Evolutionary conservation across 2,888 invertebrate genomes (phyloP).

Genomic region (Cremastinae sp.): DNA sequence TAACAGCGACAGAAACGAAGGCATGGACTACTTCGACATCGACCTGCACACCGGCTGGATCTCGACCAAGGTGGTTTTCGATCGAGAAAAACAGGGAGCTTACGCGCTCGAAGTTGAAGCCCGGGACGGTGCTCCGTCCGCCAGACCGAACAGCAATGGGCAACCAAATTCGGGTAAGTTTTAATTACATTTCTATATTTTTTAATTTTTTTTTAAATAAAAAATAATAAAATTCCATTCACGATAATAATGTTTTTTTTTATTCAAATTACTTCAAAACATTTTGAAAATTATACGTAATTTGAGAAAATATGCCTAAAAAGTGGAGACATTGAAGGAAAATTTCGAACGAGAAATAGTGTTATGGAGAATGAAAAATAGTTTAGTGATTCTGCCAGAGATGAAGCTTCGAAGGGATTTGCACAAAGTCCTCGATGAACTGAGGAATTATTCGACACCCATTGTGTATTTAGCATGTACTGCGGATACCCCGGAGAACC

Average conservation of each 20-base stretch:
- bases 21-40: constrained; percentile 97
- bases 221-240: not conserved
- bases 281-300: no score
- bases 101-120: constrained; percentile 99
- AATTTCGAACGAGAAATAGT: no score
- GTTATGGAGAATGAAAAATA: no score
- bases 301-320: no score
- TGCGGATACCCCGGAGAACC: constrained; percentile 31
- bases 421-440: constrained; percentile 60
- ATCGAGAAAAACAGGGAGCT: constrained; percentile 98
- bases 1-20: constrained; percentile 94
- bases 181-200: not conserved
- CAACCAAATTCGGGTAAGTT: constrained; percentile 96
- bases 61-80: constrained; percentile 97
- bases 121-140: constrained; percentile 97
- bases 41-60: constrained; percentile 97
- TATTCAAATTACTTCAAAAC: no score
- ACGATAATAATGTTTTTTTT: constrained; percentile 1
- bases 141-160: constrained; percentile 95
- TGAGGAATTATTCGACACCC: constrained; percentile 58
- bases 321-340: no score
- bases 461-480: constrained; percentile 39
- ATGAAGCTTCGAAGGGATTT: constrained; percentile 58
- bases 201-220: constrained; percentile 21
- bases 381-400: not conserved